These are phyloP conservation scores for Tragulus kanchil DNA, from an alignment of 2,113 vertebrate genomes.

Conservation along the genomic window DNA sequence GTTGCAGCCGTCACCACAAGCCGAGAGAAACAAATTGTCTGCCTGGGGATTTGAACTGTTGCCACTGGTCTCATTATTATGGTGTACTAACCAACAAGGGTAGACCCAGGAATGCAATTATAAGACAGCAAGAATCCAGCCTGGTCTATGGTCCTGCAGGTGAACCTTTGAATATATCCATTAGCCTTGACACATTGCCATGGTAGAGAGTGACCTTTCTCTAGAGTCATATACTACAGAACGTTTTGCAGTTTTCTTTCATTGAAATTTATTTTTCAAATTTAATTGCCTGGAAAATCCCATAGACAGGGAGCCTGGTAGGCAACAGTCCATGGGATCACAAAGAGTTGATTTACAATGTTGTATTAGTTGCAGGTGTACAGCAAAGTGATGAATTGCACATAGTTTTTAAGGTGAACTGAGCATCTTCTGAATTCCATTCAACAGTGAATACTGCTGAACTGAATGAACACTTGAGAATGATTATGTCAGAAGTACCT, in stretches of 20 bases:
- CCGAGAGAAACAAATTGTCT: conserved; percentile 77
- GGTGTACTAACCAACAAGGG: conserved; percentile 54
- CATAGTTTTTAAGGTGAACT: neutral
- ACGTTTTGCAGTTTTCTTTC: neutral
- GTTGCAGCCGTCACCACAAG: conserved; percentile 46
- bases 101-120: conserved; percentile 70
- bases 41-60: conserved; percentile 77
- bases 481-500: neutral
- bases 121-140: conserved; percentile 70
- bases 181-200: conserved; percentile 45
- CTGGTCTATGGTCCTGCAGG: conserved; percentile 9
- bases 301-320: too few relatives aligned
- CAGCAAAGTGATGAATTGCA: neutral
- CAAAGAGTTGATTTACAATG: neutral
- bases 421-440: neutral
- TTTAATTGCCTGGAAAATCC: neutral
- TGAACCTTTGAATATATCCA: conserved; percentile 63
- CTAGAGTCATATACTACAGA: conserved; percentile 23
- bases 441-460: neutral
- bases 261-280: conserved; percentile 42
- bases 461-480: neutral
- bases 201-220: conserved; percentile 47
- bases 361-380: neutral
- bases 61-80: conserved; percentile 70
- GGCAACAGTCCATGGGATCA: too few relatives aligned